phyloP scores from a whole-genome alignment of 2,888 invertebrate species.

The Phytoseiulus persimilis region DNA sequence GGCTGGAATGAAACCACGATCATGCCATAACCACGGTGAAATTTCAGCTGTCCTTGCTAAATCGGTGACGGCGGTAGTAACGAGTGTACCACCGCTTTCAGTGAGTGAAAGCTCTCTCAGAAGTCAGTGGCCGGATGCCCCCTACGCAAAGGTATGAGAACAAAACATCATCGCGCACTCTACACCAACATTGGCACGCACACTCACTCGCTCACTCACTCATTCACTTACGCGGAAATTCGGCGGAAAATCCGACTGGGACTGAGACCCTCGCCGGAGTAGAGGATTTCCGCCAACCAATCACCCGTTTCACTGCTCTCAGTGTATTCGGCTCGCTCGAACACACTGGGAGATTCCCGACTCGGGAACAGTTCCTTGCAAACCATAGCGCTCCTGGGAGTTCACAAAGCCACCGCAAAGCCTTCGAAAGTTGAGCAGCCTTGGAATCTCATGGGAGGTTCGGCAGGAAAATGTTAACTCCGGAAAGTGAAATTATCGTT shows the following conservation, averaged over 20 bases:
- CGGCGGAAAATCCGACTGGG: background rate
- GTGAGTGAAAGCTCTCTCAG: background rate
- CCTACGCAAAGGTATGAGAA: conserved; percentile 5
- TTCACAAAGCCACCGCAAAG: no score
- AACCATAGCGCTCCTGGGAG: no score
- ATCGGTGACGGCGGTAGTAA: background rate
- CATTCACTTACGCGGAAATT: background rate
- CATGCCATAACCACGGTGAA: background rate
- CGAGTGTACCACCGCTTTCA: background rate
- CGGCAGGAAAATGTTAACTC: no score
- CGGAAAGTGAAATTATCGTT: no score
- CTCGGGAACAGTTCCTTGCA: no score
- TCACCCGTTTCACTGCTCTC: no score
- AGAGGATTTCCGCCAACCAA: no score
- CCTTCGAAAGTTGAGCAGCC: no score
- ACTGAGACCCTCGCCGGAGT: no score
- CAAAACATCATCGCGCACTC: background rate
- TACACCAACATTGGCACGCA: background rate
- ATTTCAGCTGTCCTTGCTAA: background rate
- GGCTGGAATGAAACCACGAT: conserved; percentile 18
- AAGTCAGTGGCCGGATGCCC: background rate
- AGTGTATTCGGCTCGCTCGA: no score
- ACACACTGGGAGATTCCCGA: no score
- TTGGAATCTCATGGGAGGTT: no score
- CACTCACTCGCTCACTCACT: background rate